Conservation (phyloP, 2,113 vertebrate species). For the Erpornis zantholeuca region DNA sequence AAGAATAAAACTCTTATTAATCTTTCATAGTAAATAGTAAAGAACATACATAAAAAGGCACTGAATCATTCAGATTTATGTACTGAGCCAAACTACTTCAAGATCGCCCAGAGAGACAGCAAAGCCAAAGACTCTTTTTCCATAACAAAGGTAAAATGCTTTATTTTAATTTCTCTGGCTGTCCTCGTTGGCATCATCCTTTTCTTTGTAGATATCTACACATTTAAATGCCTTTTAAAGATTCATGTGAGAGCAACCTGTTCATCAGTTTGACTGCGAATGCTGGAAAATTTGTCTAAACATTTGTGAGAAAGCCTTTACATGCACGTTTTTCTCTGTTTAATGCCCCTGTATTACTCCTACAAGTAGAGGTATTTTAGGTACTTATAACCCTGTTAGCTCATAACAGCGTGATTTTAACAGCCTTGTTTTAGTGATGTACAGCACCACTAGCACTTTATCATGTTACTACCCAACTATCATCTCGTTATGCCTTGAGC, state of each 20-base stretch:
- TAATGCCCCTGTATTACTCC: neutral
- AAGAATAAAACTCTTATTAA: neutral
- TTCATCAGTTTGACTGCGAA: fast-evolving
- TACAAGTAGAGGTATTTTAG: neutral
- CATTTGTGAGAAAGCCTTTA: neutral
- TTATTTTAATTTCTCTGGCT: neutral
- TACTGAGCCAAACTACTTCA: neutral
- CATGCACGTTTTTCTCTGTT: no score
- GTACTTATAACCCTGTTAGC: neutral
- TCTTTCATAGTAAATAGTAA: neutral
- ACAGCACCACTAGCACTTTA: neutral
- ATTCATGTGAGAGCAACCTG: neutral
- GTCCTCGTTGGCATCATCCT: no score
- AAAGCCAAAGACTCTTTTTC: neutral
- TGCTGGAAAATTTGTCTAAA: neutral
- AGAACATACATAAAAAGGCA: neutral
- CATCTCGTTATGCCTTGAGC: fast-evolving
- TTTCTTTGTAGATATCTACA: neutral
- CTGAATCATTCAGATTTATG: neutral
- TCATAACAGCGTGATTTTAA: neutral
- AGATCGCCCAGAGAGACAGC: neutral
- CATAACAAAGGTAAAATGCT: neutral
- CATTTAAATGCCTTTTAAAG: neutral
- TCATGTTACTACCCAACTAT: neutral
- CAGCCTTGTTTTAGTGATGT: neutral